Evolutionary conservation across 2,888 invertebrate species (phyloP).

Genomic region (Argynnis bischoffii): DNA sequence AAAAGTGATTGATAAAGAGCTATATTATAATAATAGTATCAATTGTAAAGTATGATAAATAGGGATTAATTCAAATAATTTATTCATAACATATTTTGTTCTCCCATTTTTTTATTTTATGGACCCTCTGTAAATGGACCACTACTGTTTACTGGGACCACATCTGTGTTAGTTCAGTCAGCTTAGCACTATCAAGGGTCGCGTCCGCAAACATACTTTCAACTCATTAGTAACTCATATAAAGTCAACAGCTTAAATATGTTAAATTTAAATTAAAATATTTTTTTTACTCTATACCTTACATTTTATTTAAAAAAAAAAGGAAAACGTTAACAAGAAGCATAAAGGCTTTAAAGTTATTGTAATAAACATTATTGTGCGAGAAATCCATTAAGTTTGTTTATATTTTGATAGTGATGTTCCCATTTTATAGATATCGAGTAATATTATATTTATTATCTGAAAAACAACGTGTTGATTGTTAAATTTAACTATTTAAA

Average conservation of each 20-base stretch:
- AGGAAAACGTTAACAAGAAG: too few species aligned
- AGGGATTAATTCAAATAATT: too few species aligned
- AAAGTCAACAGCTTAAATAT: conserved; percentile 12
- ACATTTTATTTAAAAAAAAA: too few species aligned
- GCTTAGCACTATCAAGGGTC: conserved; percentile 48
- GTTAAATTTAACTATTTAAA: conserved; percentile 1
- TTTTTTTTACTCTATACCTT: neutral
- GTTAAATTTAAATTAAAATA: conserved; percentile 5
- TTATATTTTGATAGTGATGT: too few species aligned
- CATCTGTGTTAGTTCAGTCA: conserved; percentile 78
- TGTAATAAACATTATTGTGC: neutral
- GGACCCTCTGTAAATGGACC: conserved; percentile 11
- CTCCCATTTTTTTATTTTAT: conserved; percentile 2
- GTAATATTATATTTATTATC: neutral
- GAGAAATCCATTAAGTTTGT: neutral
- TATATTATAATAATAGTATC: too few species aligned
- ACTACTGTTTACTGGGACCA: conserved; percentile 65
- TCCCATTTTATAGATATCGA: too few species aligned
- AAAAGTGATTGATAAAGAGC: too few species aligned
- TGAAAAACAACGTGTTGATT: neutral
- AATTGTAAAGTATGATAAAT: too few species aligned
- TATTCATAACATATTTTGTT: neutral
- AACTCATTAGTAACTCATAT: conserved; percentile 24
- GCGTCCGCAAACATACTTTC: conserved; percentile 26
- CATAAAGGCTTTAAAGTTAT: neutral